phyloP scores from a whole-genome alignment of 92 coral and sea anemone species.

The Umimayanthus chanpuru region DNA sequence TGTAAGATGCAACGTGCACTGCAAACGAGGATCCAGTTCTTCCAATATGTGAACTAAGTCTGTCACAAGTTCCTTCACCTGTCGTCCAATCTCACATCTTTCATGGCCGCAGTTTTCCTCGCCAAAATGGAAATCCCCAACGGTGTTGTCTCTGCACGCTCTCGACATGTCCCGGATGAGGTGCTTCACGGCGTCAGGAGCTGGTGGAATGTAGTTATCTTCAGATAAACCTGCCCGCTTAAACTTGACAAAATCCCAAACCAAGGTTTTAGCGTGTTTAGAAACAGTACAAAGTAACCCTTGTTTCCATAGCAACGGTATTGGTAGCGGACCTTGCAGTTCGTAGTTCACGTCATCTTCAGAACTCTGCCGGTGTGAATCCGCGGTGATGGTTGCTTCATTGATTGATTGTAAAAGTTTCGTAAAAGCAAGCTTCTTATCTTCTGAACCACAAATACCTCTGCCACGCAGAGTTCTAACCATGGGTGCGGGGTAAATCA shows the following conservation, averaged over 20 bases:
- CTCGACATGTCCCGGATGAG: constrained; percentile 33
- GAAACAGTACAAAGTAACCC: neutral
- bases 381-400: neutral
- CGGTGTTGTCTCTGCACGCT: constrained; percentile 38
- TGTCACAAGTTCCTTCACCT: constrained; percentile 22
- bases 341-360: neutral
- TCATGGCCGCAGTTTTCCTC: constrained; percentile 22
- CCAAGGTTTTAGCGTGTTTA: neutral
- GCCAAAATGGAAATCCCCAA: constrained; percentile 43
- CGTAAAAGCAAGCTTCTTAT: neutral
- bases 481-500: constrained; percentile 15
- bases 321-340: neutral
- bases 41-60: constrained; percentile 35
- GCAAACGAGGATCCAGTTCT: constrained; percentile 34
- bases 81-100: neutral
- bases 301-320: neutral
- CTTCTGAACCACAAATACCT: neutral
- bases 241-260: neutral
- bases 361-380: no score
- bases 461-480: neutral
- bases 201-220: constrained; percentile 11
- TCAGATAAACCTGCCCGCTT: neutral
- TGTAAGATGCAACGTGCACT: constrained; percentile 17
- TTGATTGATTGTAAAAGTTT: neutral
- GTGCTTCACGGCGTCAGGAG: constrained; percentile 39